Base-by-base conservation (phyloP, 2,113 vertebrate species). In the Leiothrix lutea region DNA sequence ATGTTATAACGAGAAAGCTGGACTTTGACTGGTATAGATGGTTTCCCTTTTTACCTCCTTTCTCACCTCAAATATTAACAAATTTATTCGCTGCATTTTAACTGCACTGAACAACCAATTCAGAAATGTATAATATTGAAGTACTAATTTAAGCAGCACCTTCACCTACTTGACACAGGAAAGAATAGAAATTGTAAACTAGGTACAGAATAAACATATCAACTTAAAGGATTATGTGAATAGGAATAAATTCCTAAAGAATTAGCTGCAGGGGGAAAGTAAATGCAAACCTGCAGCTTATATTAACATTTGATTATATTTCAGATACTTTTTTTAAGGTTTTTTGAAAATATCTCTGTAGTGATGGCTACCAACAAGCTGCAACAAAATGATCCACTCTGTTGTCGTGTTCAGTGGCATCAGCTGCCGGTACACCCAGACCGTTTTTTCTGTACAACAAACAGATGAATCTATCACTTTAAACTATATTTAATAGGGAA, bases 401-500 rank as follows among this genome's bases (percentile, higher is more conserved):
- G 64, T 58, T 80, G 54, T 53, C 2, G 1, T 9, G 48, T 72
- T 78, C 80, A 38, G 72, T 33, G 40, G 82, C 84, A 89, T 94
- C 97, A 95, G 77, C 81, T 95, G 70, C 84, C 92, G 92, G 66
- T 73, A 48, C 51, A 90, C 77, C 88, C 73, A 94, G 92, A 91
- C 75, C 8, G 8, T 95, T 94, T 96, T 94, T 86, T 96, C 92
- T 96, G 94, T 90, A 82, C 3, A 1, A 24, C 60, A 95, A 89
- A 89, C 81, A 95, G 86, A 95, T 77, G 65, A 97, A 70, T 79
- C 51, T 58, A 75, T 96, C 65, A 70, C 77, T 94, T 89, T 83
- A 83, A 96, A 94, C 73, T 86, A 54, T 84, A 84, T 77, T 97
- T 96, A 96, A 91, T 71, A 96, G 88, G 67, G 86, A 97, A 91